Conservation (phyloP, 2,797 vertebrate genomes). For the Falco berigora region DNA sequence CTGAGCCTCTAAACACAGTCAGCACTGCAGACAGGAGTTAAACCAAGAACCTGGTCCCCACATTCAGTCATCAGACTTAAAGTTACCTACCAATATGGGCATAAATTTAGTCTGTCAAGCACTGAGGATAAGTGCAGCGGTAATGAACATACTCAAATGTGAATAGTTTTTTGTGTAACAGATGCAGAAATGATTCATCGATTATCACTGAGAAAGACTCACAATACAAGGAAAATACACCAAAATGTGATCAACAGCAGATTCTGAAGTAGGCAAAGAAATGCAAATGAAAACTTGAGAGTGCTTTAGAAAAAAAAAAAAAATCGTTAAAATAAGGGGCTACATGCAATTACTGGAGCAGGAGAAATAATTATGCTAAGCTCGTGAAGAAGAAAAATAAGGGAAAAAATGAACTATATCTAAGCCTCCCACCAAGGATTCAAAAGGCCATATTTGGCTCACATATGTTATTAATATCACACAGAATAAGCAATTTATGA, state of each 20-base stretch:
- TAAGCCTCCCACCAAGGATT: not conserved
- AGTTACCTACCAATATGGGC: not conserved
- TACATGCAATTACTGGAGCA: not conserved
- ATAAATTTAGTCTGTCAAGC: not conserved
- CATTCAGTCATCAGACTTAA: not conserved
- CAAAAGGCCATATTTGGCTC: not conserved
- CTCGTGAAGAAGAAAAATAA: not conserved
- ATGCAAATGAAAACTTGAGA: not conserved
- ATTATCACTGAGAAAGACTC: not conserved
- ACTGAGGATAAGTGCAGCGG: not conserved
- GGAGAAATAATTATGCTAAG: not conserved
- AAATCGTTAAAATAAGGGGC: not conserved
- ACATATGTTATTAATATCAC: not conserved
- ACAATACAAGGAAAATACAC: not conserved
- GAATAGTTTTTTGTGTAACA: not conserved
- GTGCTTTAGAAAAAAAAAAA: not conserved
- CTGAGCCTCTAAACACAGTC: not conserved
- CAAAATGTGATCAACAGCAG: not conserved
- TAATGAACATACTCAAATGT: not conserved
- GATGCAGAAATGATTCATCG: not conserved
- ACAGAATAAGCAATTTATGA: not conserved
- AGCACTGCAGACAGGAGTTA: not conserved
- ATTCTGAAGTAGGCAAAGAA: not conserved
- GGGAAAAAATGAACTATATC: not conserved
- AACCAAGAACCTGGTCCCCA: not conserved